These are phyloP conservation scores for Rousettus madagascariensis DNA, from an alignment of 2,797 vertebrate genomes.

Conservation along the genomic window DNA sequence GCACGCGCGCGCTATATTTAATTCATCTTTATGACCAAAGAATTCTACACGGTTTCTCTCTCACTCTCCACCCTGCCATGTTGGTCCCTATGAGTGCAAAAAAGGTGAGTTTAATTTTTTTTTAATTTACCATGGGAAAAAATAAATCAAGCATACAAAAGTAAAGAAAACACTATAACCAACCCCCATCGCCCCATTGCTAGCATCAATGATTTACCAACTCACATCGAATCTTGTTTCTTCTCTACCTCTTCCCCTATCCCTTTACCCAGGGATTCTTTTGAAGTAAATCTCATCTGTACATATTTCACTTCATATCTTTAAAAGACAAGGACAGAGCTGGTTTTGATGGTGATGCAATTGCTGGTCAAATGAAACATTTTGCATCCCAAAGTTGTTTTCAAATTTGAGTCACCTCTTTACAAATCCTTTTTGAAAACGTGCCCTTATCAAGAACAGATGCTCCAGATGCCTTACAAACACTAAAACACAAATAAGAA, in stretches of 20 bases:
- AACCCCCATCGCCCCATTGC: background rate
- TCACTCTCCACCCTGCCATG: rapidly evolving
- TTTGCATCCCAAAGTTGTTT: background rate
- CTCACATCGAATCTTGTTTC: background rate
- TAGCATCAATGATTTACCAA: background rate
- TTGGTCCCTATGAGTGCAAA: background rate
- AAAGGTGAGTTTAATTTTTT: background rate
- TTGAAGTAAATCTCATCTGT: background rate
- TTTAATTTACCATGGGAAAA: background rate
- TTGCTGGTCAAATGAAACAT: background rate
- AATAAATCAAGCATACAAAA: background rate
- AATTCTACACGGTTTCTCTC: background rate
- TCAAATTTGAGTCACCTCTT: background rate
- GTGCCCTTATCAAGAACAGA: background rate
- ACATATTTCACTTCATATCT: background rate
- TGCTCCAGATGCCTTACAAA: background rate
- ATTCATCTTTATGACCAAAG: background rate
- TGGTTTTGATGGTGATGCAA: rapidly evolving
- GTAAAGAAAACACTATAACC: background rate
- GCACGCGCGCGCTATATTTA: no score
- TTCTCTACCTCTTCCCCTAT: no score
- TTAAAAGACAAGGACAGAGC: background rate
- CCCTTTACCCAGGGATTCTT: background rate
- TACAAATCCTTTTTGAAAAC: background rate
- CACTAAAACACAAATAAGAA: background rate